A percentile compares a stretch with the other conserved stretches of the same genome.
Conservation (phyloP, 2,797 vertebrate genomes). For the Protosalanx chinensis region DNA sequence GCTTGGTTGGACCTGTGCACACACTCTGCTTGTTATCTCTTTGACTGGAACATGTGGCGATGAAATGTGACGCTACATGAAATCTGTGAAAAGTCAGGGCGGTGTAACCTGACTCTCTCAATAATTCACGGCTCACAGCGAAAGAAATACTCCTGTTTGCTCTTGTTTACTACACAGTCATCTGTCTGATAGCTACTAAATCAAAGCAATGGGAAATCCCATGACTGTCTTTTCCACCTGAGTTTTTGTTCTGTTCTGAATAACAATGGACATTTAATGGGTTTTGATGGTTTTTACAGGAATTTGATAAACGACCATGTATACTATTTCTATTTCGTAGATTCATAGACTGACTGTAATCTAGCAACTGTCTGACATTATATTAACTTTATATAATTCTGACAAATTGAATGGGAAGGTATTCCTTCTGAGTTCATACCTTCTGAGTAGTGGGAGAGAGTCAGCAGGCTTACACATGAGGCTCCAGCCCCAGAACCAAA, state of each 20-base stretch:
- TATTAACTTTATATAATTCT: no score
- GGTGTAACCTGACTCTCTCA: conserved; percentile 12
- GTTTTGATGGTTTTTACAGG: background rate
- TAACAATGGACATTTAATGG: background rate
- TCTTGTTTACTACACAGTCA: conserved; percentile 1
- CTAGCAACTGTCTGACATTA: no score
- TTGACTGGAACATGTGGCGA: conserved; percentile 12
- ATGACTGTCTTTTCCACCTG: background rate
- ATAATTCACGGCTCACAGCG: background rate
- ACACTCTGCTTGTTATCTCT: conserved; percentile 24
- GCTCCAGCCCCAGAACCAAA: conserved; percentile 96
- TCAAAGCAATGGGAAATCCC: background rate
- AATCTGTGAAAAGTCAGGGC: conserved; percentile 21
- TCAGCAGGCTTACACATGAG: conserved; percentile 93
- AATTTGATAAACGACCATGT: background rate
- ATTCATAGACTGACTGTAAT: background rate
- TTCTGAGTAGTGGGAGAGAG: conserved; percentile 97
- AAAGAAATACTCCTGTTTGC: conserved; percentile 7
- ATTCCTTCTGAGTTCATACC: conserved; percentile 65
- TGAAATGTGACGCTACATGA: conserved; percentile 17
- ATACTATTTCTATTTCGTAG: background rate
- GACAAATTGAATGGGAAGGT: no score
- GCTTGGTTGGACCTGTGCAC: conserved; percentile 15
- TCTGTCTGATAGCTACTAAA: background rate
- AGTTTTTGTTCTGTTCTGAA: background rate